phyloP scores from a whole-genome alignment of 2,797 vertebrate species.

The Carcharodon carcharias region DNA sequence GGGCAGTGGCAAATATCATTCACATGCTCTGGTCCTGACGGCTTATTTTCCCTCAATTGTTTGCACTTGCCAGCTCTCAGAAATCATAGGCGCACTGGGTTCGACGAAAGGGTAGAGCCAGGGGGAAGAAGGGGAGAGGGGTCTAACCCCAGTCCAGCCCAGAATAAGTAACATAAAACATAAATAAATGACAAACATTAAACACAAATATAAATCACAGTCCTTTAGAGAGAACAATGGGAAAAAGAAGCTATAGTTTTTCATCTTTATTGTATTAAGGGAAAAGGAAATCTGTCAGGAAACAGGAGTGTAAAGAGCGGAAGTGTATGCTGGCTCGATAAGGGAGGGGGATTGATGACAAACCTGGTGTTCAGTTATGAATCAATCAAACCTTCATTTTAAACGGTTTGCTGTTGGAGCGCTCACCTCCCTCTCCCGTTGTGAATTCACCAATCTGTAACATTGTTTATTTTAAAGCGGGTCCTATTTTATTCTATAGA shows the following conservation, averaged over 20 bases:
- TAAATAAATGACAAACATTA: neutral
- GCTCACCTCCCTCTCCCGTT: constrained; percentile 43
- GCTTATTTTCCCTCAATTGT: constrained; percentile 46
- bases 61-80: constrained; percentile 58
- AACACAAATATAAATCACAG: neutral
- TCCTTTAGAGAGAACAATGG: constrained; percentile 40
- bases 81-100: constrained; percentile 46
- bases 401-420: constrained; percentile 51
- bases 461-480: neutral
- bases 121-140: neutral
- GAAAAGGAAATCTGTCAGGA: constrained; percentile 95
- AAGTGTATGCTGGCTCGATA: constrained; percentile 85
- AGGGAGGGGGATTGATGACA: constrained; percentile 66
- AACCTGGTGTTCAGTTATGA: constrained; percentile 69
- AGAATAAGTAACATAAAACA: neutral
- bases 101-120: constrained; percentile 39
- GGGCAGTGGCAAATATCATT: neutral
- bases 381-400: constrained; percentile 65
- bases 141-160: neutral
- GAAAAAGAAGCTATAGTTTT: constrained; percentile 54
- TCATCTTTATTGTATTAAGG: constrained; percentile 85
- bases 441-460: neutral
- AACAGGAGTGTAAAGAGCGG: constrained; percentile 85
- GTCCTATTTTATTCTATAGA: neutral
- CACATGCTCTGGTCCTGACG: constrained; percentile 49